Percentiles rank a stretch among this genome's conserved stretches.
Conservation (phyloP, 37 sponge, comb jelly and placozoan genomes). For the Petrosia ficiformis region DNA sequence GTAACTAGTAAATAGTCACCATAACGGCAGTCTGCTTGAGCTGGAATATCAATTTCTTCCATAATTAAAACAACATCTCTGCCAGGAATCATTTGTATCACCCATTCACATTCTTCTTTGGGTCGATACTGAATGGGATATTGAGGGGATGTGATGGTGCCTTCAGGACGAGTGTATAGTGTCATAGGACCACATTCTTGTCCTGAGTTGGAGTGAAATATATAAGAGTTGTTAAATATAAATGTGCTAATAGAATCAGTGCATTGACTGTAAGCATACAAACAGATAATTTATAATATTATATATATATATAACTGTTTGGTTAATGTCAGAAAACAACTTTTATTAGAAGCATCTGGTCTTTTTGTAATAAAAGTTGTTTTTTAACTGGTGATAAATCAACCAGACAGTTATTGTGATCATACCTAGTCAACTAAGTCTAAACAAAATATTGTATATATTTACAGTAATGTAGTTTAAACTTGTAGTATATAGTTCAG, state of each 20-base stretch:
- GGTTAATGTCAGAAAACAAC: too few relatives aligned
- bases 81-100: conserved; percentile 17
- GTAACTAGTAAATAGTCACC: conserved; percentile 32
- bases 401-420: too few relatives aligned
- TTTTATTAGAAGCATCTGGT: too few relatives aligned
- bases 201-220: conserved; percentile 9
- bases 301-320: too few relatives aligned
- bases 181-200: conserved; percentile 46
- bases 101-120: conserved; percentile 22
- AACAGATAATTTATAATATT: too few relatives aligned
- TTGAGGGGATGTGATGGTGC: conserved; percentile 56
- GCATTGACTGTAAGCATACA: too few relatives aligned
- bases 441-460: too few relatives aligned
- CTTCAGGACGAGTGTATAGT: conserved; percentile 23
- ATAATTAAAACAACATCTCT: conserved; percentile 17
- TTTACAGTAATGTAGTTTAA: not conserved
- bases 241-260: not conserved
- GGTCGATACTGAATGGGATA: conserved; percentile 51
- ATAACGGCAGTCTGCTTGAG: conserved; percentile 14
- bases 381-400: too few relatives aligned
- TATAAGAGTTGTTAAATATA: not conserved
- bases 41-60: conserved; percentile 26
- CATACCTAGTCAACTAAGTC: too few relatives aligned
- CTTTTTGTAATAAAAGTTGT: too few relatives aligned
- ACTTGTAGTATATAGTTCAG: not conserved